A percentile compares a stretch with the other conserved stretches of the same genome.
phyloP scores from a whole-genome alignment of 2,888 invertebrate genomes.

The Parasteatoda lunata region DNA sequence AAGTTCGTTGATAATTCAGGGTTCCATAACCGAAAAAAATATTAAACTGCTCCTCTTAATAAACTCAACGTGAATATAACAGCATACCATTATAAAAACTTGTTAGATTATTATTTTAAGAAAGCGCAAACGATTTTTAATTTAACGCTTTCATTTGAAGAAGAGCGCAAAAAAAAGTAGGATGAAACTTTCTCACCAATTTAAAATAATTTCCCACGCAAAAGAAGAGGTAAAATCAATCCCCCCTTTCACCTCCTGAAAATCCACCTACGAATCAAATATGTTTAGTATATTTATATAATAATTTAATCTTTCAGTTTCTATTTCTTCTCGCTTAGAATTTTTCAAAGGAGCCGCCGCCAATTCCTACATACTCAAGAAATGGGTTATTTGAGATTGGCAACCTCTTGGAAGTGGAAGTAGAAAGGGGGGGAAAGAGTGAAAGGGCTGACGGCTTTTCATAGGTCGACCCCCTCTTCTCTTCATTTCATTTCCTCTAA shows the following conservation, averaged over 20 bases:
- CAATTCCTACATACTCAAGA: background rate
- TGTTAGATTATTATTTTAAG: too few species aligned
- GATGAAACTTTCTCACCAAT: too few species aligned
- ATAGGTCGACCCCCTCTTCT: constrained; percentile 52
- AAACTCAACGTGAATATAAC: too few species aligned
- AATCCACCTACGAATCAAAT: background rate
- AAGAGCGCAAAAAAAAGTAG: too few species aligned
- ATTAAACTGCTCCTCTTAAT: too few species aligned
- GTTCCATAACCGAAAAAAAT: too few species aligned
- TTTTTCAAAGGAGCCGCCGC: constrained; percentile 17
- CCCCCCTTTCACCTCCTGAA: background rate
- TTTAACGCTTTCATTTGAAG: too few species aligned
- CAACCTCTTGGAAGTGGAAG: constrained; percentile 16
- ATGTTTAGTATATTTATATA: background rate
- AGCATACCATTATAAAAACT: too few species aligned
- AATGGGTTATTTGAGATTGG: constrained; percentile 38
- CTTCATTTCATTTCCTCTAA: constrained; percentile 38
- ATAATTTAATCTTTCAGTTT: background rate
- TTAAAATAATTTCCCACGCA: too few species aligned
- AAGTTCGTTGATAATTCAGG: too few species aligned
- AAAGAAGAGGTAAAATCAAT: background rate
- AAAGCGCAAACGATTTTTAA: too few species aligned
- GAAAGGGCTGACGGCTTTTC: constrained; percentile 42
- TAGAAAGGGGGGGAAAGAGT: background rate
- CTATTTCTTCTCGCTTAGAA: background rate